Evolutionary conservation across 37 sponge, comb jelly and placozoan genomes (phyloP), one percentile per base, ranked within the genome.

Genomic region (Haliclona indistincta): DNA sequence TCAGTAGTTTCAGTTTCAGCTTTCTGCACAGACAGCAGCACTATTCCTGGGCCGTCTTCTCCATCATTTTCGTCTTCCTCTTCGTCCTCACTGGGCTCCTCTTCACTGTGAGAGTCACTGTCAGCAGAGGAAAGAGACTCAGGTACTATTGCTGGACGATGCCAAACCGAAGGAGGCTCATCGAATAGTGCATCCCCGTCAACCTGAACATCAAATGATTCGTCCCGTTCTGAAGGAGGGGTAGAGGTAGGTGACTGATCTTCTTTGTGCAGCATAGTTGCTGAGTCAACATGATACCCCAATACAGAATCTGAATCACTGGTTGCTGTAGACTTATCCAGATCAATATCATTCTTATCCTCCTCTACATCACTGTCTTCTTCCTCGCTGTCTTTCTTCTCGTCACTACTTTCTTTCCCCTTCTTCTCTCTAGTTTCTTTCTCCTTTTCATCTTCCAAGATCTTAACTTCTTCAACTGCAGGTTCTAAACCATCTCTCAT

Each of bases 41-140:
- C 73, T 4, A 73, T 33, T 5, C 56, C 54, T 0, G 13, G 58
- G 25, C n/a, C 62, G 0, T 1, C 56, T 6, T 65, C 54, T 35
- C 45, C 66, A 13, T 66, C 67, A 28, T 64, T 20, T 6, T 63
- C 64, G 17, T 66, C 78, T 2, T 55, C 23, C 25, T 41, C n/a
- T 1, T 6, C 8, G 61, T 56, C 56, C 19, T 35, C 20, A 32
- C 6, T 37, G 34, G 33, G 34, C 5, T 4, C 38, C 22, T 10
- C n/a, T n/a, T n/a, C n/a, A n/a, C n/a, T n/a, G n/a, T n/a, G n/a
- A n/a, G n/a, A n/a, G n/a, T n/a, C n/a, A n/a, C n/a, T n/a, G n/a
- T n/a, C n/a, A n/a, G n/a, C n/a, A n/a, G n/a, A n/a, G n/a, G n/a
- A n/a, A n/a, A n/a, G n/a, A n/a, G n/a, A n/a, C n/a, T n/a, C n/a